Evolutionary conservation across 2,113 vertebrate species (phyloP).

Genomic region (Anarrhichthys ocellatus): DNA sequence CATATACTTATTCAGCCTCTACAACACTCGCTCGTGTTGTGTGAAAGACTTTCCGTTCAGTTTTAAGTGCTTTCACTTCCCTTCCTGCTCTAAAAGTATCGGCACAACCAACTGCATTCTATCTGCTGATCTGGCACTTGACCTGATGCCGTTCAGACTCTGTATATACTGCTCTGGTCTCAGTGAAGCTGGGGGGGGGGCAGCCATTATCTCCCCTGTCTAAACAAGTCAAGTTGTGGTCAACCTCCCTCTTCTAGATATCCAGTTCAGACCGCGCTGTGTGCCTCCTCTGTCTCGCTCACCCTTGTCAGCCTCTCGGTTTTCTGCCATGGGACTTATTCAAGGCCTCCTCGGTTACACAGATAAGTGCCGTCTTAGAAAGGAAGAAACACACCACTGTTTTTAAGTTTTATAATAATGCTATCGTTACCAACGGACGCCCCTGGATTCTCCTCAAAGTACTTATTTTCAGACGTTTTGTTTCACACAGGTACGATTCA

Average conservation of each 20-base stretch:
- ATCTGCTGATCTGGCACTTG: constrained; percentile 34
- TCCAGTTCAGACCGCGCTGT: constrained; percentile 44
- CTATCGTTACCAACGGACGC: background rate
- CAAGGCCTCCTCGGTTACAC: constrained; percentile 49
- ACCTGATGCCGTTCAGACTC: constrained; percentile 5
- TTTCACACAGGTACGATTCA: background rate
- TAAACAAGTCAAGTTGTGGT: constrained; percentile 57
- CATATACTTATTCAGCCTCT: background rate
- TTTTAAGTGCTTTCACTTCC: background rate
- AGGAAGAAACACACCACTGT: constrained; percentile 20
- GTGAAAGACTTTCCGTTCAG: background rate
- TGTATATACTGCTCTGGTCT: background rate
- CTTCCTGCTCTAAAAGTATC: constrained; percentile 5
- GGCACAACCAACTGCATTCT: background rate
- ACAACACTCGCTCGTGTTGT: background rate
- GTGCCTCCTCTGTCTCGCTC: constrained; percentile 50
- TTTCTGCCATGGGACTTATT: constrained; percentile 48
- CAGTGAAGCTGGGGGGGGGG: background rate
- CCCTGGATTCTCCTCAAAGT: background rate
- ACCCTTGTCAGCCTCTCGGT: constrained; percentile 28
- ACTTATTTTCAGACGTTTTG: background rate
- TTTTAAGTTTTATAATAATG: constrained; percentile 3
- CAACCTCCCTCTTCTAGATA: constrained; percentile 37
- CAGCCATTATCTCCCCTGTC: constrained; percentile 37
- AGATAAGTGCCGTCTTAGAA: constrained; percentile 33